Conservation (phyloP, 2,797 vertebrate genomes). For the Nasua narica region DNA sequence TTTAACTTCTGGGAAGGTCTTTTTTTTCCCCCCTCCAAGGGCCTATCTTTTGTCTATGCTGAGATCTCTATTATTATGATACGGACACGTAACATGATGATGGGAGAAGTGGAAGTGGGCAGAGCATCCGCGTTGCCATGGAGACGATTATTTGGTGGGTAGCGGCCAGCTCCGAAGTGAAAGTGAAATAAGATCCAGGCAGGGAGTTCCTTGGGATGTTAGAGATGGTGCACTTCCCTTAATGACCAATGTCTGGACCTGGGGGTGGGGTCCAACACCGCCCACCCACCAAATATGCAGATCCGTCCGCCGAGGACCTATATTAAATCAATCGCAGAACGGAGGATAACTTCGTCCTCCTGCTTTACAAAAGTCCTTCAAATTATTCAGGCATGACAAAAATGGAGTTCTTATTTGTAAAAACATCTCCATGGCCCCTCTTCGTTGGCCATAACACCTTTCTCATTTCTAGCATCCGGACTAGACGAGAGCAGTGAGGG, state of each 20-base stretch:
- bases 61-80: slow-evolving; percentile 4
- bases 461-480: not conserved
- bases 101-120: slow-evolving; percentile 20
- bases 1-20: not conserved
- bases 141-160: slow-evolving; percentile 49
- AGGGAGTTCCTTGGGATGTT: not conserved
- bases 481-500: not conserved
- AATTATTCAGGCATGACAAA: not conserved
- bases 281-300: not conserved
- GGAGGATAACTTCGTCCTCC: not conserved
- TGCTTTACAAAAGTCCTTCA: not conserved
- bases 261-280: not conserved
- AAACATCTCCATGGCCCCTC: not conserved
- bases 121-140: slow-evolving; percentile 36
- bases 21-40: not conserved
- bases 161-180: not conserved
- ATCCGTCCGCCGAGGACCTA: not conserved
- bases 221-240: not conserved
- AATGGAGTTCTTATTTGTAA: not conserved
- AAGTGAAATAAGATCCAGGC: not conserved
- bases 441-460: not conserved
- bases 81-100: not conserved
- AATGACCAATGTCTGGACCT: not conserved
- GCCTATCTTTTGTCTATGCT: slow-evolving; percentile 22
- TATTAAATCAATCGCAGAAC: not conserved